phyloP scores from a whole-genome alignment of 2,888 invertebrate genomes.

The Ennomos quercinarius region DNA sequence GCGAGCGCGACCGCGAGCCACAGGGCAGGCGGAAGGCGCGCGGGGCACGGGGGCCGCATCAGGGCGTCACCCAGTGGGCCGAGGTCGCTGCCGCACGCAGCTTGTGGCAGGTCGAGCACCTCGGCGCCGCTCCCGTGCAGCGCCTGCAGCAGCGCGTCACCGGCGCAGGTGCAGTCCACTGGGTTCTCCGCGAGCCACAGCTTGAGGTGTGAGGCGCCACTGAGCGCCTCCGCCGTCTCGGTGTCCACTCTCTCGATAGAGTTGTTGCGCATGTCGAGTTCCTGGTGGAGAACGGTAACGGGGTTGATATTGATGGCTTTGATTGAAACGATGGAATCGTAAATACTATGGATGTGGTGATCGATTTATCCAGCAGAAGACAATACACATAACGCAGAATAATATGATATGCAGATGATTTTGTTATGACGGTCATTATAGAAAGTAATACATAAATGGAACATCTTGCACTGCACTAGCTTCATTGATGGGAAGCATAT shows the following conservation, averaged over 20 bases:
- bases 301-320: no score
- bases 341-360: no score
- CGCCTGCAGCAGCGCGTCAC: constrained; percentile 8
- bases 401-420: no score
- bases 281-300: constrained; percentile 14
- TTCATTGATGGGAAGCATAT: no score
- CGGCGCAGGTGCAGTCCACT: constrained; percentile 28
- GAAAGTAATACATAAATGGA: no score
- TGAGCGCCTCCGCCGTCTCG: constrained; percentile 15
- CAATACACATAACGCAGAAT: no score
- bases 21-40: constrained; percentile 15
- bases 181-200: constrained; percentile 28
- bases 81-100: constrained; percentile 6
- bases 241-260: neutral
- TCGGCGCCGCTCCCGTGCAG: constrained; percentile 4
- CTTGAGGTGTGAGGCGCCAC: neutral
- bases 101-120: constrained; percentile 7
- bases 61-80: constrained; percentile 9
- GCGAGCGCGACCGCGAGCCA: constrained; percentile 18
- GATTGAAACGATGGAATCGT: no score
- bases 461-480: no score
- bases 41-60: constrained; percentile 1
- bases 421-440: no score
- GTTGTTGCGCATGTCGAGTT: constrained; percentile 35
- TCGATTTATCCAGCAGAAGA: no score